A percentile compares a stretch with the other conserved stretches of the same genome.
phyloP scores from a whole-genome alignment of 64 coral and sea anemone genomes.

The Exaiptasia diaphana region DNA sequence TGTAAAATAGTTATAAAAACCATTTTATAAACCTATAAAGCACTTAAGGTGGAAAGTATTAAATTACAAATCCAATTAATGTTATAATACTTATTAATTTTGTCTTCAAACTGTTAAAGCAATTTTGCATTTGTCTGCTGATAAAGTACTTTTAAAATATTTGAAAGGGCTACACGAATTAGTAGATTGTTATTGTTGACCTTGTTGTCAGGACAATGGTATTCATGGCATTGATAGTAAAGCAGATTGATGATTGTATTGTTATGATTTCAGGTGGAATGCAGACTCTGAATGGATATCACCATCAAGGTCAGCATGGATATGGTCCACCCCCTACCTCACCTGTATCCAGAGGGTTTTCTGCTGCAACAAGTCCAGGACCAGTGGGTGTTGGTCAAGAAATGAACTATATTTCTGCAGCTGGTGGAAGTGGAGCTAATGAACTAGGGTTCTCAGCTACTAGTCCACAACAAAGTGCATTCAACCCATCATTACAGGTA shows the following conservation, averaged over 20 bases:
- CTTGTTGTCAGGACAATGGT: too few species aligned
- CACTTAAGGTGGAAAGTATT: too few species aligned
- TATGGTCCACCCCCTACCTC: constrained; percentile 60
- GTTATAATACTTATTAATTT: too few species aligned
- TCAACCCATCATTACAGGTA: constrained; percentile 32
- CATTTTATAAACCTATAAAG: too few species aligned
- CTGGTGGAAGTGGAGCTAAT: constrained; percentile 39
- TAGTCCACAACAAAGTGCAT: constrained; percentile 53
- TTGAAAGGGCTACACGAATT: too few species aligned
- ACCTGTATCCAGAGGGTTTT: constrained; percentile 57
- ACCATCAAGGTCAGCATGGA: constrained; percentile 25
- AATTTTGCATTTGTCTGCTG: too few species aligned
- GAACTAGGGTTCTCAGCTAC: constrained; percentile 51
- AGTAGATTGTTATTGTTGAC: too few species aligned
- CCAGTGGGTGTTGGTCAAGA: constrained; percentile 37
- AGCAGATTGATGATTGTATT: neutral
- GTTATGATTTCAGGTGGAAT: constrained; percentile 20
- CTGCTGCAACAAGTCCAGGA: constrained; percentile 60
- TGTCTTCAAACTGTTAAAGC: too few species aligned
- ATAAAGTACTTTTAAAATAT: too few species aligned
- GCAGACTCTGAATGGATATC: constrained; percentile 29
- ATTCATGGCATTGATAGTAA: neutral
- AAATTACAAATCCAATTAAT: too few species aligned
- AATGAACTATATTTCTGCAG: constrained; percentile 31
- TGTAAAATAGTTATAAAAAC: too few species aligned